phyloP scores from a whole-genome alignment of 2,797 vertebrate genomes.

The Leuciscus waleckii region DNA sequence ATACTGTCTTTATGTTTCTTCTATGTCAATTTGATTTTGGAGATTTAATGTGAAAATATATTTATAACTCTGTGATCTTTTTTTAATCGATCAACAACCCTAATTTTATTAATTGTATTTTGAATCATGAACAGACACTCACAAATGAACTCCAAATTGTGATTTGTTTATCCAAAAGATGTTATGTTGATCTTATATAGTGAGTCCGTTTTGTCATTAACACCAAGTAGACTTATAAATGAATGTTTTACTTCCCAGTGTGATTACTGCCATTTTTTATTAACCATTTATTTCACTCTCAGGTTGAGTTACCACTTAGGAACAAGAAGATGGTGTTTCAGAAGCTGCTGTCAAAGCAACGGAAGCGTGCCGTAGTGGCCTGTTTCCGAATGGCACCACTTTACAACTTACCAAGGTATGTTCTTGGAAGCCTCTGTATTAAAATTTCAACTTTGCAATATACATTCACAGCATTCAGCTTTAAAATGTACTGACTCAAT shows the following conservation, averaged over 20 bases:
- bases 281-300: slow-evolving; percentile 11
- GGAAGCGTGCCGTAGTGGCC: slow-evolving; percentile 96
- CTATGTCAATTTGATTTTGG: neutral
- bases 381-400: slow-evolving; percentile 99
- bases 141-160: neutral
- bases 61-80: neutral
- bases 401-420: slow-evolving; percentile 95
- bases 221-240: neutral
- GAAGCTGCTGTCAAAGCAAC: slow-evolving; percentile 96
- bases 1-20: neutral
- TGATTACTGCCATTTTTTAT: neutral
- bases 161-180: neutral
- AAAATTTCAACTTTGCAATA: neutral
- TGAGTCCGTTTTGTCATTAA: neutral
- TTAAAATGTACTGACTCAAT: slow-evolving; percentile 11
- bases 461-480: neutral
- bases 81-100: neutral
- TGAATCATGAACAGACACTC: neutral
- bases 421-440: neutral
- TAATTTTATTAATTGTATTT: neutral
- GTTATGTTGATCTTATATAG: neutral
- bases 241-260: no score
- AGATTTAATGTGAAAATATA: neutral
- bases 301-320: slow-evolving; percentile 96
- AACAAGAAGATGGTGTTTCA: slow-evolving; percentile 94